These are phyloP conservation scores for Oncopodura yosiiana DNA, from an alignment of 1,140 invertebrate species.

Conservation along the genomic window DNA sequence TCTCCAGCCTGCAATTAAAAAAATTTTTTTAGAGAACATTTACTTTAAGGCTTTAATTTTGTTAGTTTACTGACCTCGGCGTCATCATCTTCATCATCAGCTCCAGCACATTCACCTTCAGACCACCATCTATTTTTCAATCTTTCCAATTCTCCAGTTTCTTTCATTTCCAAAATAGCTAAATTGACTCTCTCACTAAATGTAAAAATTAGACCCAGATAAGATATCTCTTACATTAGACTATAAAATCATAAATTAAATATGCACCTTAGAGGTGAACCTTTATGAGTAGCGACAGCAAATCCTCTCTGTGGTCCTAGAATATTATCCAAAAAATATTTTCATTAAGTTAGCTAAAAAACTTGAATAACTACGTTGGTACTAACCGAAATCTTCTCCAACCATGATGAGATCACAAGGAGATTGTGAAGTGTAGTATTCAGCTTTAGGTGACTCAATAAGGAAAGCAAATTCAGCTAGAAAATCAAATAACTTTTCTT, in stretches of 20 bases:
- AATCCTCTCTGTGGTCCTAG: conserved; percentile 11
- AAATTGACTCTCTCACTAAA: conserved; percentile 76
- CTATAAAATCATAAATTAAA: not conserved
- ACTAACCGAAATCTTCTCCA: conserved; percentile 71
- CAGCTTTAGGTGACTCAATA: conserved; percentile 85
- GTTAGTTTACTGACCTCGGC: not conserved
- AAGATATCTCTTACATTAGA: not conserved
- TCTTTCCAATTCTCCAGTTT: conserved; percentile 79
- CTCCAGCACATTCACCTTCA: conserved; percentile 42
- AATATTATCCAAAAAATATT: too few relatives aligned
- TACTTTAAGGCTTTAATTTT: not conserved
- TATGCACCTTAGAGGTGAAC: conserved; percentile 3
- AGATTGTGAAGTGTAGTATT: conserved; percentile 80
- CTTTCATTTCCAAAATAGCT: conserved; percentile 80
- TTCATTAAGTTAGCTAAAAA: too few relatives aligned
- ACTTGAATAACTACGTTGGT: too few relatives aligned
- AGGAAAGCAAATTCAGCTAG: conserved; percentile 89
- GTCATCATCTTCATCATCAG: conserved; percentile 10
- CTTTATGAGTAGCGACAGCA: conserved; percentile 4
- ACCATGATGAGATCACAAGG: conserved; percentile 94
- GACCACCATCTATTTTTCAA: conserved; percentile 90
- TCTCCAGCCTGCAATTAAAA: not conserved
- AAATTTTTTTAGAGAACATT: not conserved
- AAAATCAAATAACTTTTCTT: conserved; percentile 42
- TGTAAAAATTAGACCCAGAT: conserved; percentile 28